Evolutionary conservation across 2,888 invertebrate genomes (phyloP), one percentile per base, ranked within the genome.

Genomic region (Heliconius hortense): DNA sequence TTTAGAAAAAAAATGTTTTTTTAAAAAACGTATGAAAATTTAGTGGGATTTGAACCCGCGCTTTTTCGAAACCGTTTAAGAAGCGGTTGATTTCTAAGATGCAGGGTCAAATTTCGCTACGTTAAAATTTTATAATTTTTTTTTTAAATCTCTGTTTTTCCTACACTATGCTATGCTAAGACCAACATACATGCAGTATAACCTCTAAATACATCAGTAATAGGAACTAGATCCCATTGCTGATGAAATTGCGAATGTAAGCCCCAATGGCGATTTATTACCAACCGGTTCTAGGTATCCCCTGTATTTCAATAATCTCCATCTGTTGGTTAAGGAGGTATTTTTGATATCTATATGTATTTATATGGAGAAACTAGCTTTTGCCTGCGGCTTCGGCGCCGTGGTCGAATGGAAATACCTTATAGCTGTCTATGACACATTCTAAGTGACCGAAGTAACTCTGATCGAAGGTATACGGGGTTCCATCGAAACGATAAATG

Each of bases 261-360:
- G 68, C 70, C 74, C 74, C 72, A 77, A 73, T 74, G 72, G 73
- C 72, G 79, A 76, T 77, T 76, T 76, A 79, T 77, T 76, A 73
- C 77, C 69, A 72, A 77, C 77, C 77, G 76, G 79, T 79, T 77
- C 72, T 70, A 74, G 67, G 74, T 74, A 77, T 74, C 74, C 76
- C 76, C 67, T 62, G 63, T 67, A 63, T 76, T 76, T 76, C 76
- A 75, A 78, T 77, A 77, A 71, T 71, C 67, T 76, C 67, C 76
- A 77, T 77, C 77, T 79, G 79, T 18, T 39, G 39, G 70, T 35
- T 10, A 70, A 70, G n/a, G 56, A 59, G 24, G 18, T 8, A 59
- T 70, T 70, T 67, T 67, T 28, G 10, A 21, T 48, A 67, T 43
- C 15, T 67, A 69, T 69, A 31, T 53, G 53, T 69, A 53, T 68